Evolutionary conservation across 2,797 vertebrate species (phyloP).

Genomic region (Hapalemur alaotrensis): DNA sequence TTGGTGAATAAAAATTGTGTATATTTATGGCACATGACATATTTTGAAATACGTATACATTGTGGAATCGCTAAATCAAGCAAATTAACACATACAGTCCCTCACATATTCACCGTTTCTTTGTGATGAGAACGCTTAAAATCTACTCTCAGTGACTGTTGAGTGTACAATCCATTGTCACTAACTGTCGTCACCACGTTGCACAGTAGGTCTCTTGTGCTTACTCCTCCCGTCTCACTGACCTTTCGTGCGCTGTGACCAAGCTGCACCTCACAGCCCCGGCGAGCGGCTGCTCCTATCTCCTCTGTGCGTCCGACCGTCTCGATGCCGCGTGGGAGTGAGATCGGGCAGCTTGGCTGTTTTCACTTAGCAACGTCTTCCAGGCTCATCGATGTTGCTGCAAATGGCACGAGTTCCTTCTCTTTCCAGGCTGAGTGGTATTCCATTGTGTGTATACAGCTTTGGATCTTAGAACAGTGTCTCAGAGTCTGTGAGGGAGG

Average conservation of each 20-base stretch:
- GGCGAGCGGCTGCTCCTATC: not conserved
- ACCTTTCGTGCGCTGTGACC: not conserved
- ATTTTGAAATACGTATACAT: not conserved
- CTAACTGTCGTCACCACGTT: not conserved
- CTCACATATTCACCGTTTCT: not conserved
- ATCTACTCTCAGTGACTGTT: not conserved
- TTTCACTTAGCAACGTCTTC: not conserved
- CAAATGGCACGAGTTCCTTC: too few species aligned
- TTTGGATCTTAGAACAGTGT: not conserved
- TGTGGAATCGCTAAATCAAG: not conserved
- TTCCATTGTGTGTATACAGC: not conserved
- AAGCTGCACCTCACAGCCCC: too few species aligned
- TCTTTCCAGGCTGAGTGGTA: not conserved
- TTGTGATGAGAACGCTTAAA: not conserved
- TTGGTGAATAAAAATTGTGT: not conserved
- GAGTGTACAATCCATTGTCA: not conserved
- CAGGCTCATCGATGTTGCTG: not conserved
- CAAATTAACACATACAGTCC: not conserved
- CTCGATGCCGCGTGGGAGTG: not conserved
- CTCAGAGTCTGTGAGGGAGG: not conserved
- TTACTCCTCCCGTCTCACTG: not conserved
- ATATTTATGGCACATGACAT: not conserved
- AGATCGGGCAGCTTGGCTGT: not conserved
- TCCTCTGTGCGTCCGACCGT: fast-evolving
- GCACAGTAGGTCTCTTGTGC: not conserved